These are phyloP conservation scores for Hydrophis major DNA, from an alignment of 2,797 vertebrate genomes.

Conservation along the genomic window DNA sequence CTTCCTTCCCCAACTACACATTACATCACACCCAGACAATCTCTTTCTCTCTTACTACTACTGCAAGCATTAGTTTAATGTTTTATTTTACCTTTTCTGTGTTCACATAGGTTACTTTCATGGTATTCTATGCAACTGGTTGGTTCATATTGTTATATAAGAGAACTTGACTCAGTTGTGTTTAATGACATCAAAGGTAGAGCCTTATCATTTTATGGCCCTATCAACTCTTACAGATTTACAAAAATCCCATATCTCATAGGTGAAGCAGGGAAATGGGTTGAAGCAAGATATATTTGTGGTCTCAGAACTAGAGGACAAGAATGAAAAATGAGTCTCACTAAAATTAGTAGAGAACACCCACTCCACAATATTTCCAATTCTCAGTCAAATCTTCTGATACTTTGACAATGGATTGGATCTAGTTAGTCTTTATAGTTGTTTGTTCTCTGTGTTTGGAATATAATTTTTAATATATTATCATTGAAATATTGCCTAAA, in stretches of 20 bases:
- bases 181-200: background rate
- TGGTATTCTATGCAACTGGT: background rate
- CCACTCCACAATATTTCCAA: background rate
- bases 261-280: background rate
- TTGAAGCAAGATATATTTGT: background rate
- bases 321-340: background rate
- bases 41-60: background rate
- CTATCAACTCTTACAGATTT: background rate
- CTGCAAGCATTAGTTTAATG: background rate
- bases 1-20: background rate
- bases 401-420: background rate
- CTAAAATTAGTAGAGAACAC: background rate
- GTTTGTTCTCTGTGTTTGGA: background rate
- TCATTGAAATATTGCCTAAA: background rate
- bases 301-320: background rate
- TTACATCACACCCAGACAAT: background rate
- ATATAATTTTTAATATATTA: background rate
- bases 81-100: background rate
- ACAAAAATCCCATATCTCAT: background rate
- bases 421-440: conserved; percentile 9
- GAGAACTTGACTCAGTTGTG: background rate
- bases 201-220: background rate
- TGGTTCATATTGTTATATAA: background rate
- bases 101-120: background rate
- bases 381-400: background rate